Conservation (phyloP, 37 sponge, comb jelly and placozoan genomes). For the Tethya wilhelma region DNA sequence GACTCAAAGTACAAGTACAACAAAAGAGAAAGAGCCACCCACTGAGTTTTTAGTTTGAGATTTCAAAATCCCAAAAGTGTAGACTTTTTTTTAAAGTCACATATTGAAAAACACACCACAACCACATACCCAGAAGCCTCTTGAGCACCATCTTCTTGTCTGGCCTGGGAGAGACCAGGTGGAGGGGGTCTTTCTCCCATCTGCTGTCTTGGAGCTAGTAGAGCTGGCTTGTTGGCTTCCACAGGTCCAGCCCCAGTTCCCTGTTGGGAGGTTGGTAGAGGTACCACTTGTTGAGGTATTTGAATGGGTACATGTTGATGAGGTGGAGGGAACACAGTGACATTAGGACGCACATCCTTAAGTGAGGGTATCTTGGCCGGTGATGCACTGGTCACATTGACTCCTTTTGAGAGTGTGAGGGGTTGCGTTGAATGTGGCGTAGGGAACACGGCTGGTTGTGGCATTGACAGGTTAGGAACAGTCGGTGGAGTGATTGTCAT, state of each 20-base stretch:
- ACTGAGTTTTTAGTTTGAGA: too few relatives aligned
- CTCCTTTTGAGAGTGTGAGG: neutral
- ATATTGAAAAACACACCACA: too few relatives aligned
- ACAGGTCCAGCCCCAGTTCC: too few relatives aligned
- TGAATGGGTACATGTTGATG: slow-evolving; percentile 2
- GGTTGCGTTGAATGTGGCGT: neutral
- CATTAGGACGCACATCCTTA: neutral
- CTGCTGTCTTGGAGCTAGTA: too few relatives aligned
- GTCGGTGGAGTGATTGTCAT: neutral
- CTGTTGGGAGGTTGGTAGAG: slow-evolving; percentile 1
- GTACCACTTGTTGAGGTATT: neutral
- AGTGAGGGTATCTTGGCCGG: slow-evolving; percentile 5
- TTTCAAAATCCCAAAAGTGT: too few relatives aligned
- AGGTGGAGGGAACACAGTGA: neutral
- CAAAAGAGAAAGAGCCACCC: too few relatives aligned
- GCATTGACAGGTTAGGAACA: neutral
- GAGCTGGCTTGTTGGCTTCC: too few relatives aligned
- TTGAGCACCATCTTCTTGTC: neutral
- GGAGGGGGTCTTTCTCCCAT: too few relatives aligned
- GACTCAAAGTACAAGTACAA: too few relatives aligned
- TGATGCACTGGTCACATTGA: too few relatives aligned
- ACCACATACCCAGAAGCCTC: neutral
- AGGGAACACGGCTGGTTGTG: neutral
- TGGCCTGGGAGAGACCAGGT: too few relatives aligned
- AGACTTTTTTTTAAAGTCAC: too few relatives aligned